Evolutionary conservation across 2,888 invertebrate species (phyloP), one percentile per base, ranked within the genome.

Genomic region (Drosophila cognata): DNA sequence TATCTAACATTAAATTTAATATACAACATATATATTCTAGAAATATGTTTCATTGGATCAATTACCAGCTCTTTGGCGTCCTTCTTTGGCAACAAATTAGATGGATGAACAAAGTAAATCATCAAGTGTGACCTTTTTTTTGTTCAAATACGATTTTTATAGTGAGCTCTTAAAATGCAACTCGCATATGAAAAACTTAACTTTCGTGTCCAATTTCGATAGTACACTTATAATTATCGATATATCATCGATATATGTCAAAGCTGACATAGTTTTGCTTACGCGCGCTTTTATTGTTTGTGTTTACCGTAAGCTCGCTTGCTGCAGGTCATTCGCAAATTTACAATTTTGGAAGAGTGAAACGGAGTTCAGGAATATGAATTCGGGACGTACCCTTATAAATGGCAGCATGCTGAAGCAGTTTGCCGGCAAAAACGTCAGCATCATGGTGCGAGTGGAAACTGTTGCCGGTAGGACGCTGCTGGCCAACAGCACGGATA

Each of bases 391-490:
- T 3, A 82, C 82, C 1, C 68, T 91, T 8, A 73, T 92, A 0
- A 93, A 93, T 66, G 93, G 91, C 10, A 80, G 79, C 7, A 86
- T 92, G 85, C 67, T 93, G 0, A 89, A 91, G 10, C 83, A 91
- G 60, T 91, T 90, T 64, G 60, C 82, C n/a, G 92, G 92, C 0
- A 85, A 92, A 70, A 82, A 80, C 6, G 80, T 93, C 0, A 92
- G 92, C 75, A 91, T 93, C 6, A 89, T 92, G 74, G 88, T 92
- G 8, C 82, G 91, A 10, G 86, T 93, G 4, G 92, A 91, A 48
- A 84, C 90, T 38, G 88, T 88, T 18, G 80, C 84, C 4, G 90
- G 91, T 0, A 79, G 81, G 21, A 90, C 77, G 7, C 65, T 93
- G 8, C 71, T 80, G 6, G 92, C 80, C 2, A 82, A 38, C 29